Percentiles rank a stretch among this genome's conserved stretches.
Evolutionary conservation across 2,797 vertebrate species (phyloP).

Genomic region (Bradypus variegatus): DNA sequence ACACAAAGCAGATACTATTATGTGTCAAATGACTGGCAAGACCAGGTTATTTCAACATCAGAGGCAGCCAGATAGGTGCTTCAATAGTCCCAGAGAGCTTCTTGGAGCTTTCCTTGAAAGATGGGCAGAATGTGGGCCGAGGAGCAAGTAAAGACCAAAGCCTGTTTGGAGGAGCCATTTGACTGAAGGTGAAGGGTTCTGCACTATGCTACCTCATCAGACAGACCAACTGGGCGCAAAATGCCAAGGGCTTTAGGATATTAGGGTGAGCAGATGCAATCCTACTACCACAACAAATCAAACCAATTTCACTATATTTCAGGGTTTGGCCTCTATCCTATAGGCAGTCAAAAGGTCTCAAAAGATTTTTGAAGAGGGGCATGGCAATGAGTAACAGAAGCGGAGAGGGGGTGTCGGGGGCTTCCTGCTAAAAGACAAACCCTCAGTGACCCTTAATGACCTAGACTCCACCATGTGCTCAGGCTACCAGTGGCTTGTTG

Average conservation of each 20-base stretch:
- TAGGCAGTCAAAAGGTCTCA: not conserved
- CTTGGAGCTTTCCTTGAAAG: not conserved
- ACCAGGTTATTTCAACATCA: conserved; percentile 8
- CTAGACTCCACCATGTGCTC: conserved; percentile 39
- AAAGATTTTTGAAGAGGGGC: not conserved
- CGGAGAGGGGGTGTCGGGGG: not conserved
- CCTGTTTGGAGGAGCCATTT: not conserved
- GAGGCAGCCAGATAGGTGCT: not conserved
- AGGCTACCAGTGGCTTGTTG: not conserved
- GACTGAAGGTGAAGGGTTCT: not conserved
- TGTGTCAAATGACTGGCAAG: not conserved
- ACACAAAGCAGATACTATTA: conserved; percentile 25
- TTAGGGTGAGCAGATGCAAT: not conserved
- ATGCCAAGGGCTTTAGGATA: not conserved
- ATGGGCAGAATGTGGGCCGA: not conserved
- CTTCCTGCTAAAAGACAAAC: conserved; percentile 37
- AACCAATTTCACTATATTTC: too few species aligned
- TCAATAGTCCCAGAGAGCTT: not conserved
- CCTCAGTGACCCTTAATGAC: conserved; percentile 19
- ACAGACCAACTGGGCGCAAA: conserved; percentile 6
- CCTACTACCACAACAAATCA: too few species aligned
- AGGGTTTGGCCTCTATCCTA: not conserved
- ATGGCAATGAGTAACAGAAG: not conserved
- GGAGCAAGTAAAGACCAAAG: not conserved
- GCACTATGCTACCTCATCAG: not conserved